Percentiles rank a stretch among this genome's conserved stretches.
Evolutionary conservation across 37 sponge, comb jelly and placozoan species (phyloP).

Genomic region (Cladorhizidae sp.): DNA sequence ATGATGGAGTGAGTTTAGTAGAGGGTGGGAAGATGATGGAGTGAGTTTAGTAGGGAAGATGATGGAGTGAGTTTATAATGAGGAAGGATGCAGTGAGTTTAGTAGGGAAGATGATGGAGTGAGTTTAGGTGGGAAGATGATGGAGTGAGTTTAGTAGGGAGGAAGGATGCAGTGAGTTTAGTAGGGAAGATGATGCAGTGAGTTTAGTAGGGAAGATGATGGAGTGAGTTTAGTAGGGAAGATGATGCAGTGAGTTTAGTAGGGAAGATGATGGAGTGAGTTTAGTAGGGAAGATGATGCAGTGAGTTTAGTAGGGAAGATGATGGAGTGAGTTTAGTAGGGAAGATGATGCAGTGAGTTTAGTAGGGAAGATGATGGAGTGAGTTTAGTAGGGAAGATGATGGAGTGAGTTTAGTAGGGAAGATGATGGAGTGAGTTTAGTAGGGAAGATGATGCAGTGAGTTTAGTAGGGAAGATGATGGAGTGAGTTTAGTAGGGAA

Average conservation of each 20-base stretch:
- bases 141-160: too few species aligned
- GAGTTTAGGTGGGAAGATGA: too few species aligned
- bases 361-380: slow-evolving; percentile 49
- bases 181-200: neutral
- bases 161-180: too few species aligned
- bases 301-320: slow-evolving; percentile 26
- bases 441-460: slow-evolving; percentile 50
- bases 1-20: too few species aligned
- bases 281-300: slow-evolving; percentile 34
- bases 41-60: neutral
- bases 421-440: too few species aligned
- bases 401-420: neutral
- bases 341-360: neutral
- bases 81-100: too few species aligned
- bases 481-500: neutral
- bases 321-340: neutral
- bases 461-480: slow-evolving; percentile 1
- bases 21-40: neutral
- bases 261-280: slow-evolving; percentile 9
- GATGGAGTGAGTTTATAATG: slow-evolving; percentile 3
- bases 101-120: too few species aligned
- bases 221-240: too few species aligned
- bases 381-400: slow-evolving; percentile 13
- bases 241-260: too few species aligned
- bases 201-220: neutral